These are phyloP conservation scores for Samia ricini DNA, from an alignment of 1,140 invertebrate genomes.

Conservation along the genomic window DNA sequence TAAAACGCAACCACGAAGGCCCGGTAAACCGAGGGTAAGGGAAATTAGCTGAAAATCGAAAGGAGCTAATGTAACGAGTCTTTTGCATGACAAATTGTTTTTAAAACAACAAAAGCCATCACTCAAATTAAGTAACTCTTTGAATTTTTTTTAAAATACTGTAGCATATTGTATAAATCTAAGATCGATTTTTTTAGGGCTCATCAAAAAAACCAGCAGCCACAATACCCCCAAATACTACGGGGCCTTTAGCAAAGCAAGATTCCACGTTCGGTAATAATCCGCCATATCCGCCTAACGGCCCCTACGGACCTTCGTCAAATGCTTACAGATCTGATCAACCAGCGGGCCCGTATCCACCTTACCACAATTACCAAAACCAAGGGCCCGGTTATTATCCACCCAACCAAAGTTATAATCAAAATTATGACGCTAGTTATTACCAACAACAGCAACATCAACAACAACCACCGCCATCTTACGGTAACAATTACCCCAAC, in stretches of 20 bases:
- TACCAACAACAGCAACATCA: conserved; percentile 51
- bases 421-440: conserved; percentile 61
- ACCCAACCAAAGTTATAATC: conserved; percentile 62
- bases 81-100: neutral
- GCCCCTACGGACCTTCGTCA: conserved; percentile 38
- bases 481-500: conserved; percentile 53
- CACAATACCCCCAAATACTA: conserved; percentile 82
- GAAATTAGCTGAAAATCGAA: neutral
- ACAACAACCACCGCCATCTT: conserved; percentile 22
- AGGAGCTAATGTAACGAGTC: neutral
- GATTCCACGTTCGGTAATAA: conserved; percentile 35
- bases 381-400: conserved; percentile 55
- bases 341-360: conserved; percentile 43
- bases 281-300: conserved; percentile 41
- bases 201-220: conserved; percentile 81
- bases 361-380: conserved; percentile 57
- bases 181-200: conserved; percentile 36
- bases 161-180: too few relatives aligned
- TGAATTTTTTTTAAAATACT: too few relatives aligned
- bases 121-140: too few relatives aligned
- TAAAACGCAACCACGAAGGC: conserved; percentile 37
- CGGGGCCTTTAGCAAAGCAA: conserved; percentile 31
- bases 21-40: conserved; percentile 50
- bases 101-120: neutral
- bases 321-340: conserved; percentile 46